phyloP scores from a whole-genome alignment of 2,113 vertebrate genomes.

The Noturus placidus region DNA sequence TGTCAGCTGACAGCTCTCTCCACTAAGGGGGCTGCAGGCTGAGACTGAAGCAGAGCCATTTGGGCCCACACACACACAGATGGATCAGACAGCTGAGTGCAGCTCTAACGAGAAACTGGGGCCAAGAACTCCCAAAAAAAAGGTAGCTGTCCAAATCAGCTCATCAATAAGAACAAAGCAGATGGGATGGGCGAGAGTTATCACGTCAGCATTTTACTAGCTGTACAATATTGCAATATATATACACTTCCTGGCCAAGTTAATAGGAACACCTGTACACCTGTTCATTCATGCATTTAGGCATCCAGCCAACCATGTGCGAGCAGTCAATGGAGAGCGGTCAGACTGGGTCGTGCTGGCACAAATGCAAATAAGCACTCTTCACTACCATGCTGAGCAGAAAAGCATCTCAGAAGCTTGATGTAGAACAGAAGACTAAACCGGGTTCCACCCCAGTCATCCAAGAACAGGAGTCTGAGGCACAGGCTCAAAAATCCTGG shows the following conservation, averaged over 20 bases:
- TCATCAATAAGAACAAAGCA: constrained; percentile 43
- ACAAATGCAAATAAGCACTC: background rate
- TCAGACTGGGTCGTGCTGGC: background rate
- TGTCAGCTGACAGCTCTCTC: constrained; percentile 40
- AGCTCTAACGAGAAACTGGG: constrained; percentile 36
- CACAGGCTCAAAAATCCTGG: background rate
- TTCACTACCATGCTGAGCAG: background rate
- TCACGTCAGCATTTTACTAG: constrained; percentile 8
- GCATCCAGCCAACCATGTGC: background rate
- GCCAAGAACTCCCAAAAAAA: constrained; percentile 39
- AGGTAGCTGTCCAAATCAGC: constrained; percentile 41
- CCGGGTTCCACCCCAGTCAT: background rate
- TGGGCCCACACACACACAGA: constrained; percentile 51
- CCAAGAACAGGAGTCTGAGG: background rate
- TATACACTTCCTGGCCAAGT: background rate
- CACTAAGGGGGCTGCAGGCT: constrained; percentile 37
- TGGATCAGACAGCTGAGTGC: constrained; percentile 52
- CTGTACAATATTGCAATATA: background rate
- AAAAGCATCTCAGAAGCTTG: background rate
- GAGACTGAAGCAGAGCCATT: constrained; percentile 34
- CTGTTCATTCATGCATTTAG: background rate
- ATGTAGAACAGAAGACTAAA: background rate
- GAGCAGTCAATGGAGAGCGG: background rate
- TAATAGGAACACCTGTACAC: background rate
- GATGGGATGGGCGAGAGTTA: constrained; percentile 17